Base-by-base conservation (phyloP, 2,888 invertebrate species). In the Macrophya alboannulata region DNA sequence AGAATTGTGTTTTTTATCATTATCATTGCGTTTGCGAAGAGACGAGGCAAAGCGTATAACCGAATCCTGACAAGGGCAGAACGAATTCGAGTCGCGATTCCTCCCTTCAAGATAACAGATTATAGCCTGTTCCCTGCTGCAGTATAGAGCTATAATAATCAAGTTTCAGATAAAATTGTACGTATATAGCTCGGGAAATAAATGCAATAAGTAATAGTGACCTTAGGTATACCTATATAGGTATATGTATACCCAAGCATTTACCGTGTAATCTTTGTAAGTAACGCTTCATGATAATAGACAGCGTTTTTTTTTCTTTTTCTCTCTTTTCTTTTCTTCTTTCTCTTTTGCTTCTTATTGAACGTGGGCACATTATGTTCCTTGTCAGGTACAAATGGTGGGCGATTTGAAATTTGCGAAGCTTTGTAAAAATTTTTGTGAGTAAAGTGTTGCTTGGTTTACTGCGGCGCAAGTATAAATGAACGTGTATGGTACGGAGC, bases 1-100 rank as follows among this genome's bases (percentile, higher is more conserved):
- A 62, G 81, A 81, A 62, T 81, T 81, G 81, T 81, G 21, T 81
- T 81, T 79, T 77, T 62, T 81, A 81, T 77, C 77, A 51, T 51
- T 81, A 81, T 81, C 81, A 81, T 81, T 40, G 59, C 51, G 55
- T 62, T 62, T 59, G 62, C 10, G 62, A 62, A 62, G 37, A 62
- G 59, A 59, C 40, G 59, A 10, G 55, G 79, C 59, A 25, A 62
- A 81, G 15, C 59, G 17, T 40, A 37, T 81, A 62, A 81, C 37
- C 51, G 59, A 62, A 81, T 31, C 77, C 40, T 62, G 9, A 5
- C 15, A 77, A 77, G 55, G 51, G 37, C 77, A 4, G 55, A 1
- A n/a, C n/a, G 5, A 37, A 77, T n/a, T 81, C 43, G 37, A 40
- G 10, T 81, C 40, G 40, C 81, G 77, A 77, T 77, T 77, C 17